A percentile compares a stretch with the other conserved stretches of the same genome.
Evolutionary conservation across 1,140 invertebrate species (phyloP).

Genomic region (Limonius californicus): DNA sequence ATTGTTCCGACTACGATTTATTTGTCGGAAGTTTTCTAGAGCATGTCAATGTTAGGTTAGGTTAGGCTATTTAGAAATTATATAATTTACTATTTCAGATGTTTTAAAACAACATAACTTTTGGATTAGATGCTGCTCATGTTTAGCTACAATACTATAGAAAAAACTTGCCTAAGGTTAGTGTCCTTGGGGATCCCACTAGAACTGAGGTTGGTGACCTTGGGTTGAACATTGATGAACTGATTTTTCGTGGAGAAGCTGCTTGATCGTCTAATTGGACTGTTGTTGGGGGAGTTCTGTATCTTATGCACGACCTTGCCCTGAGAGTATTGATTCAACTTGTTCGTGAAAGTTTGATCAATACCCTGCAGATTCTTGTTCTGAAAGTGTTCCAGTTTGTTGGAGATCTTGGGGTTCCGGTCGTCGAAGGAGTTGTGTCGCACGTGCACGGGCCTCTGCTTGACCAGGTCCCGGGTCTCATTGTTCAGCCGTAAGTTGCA

Average conservation of each 20-base stretch:
- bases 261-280: slow-evolving; percentile 43
- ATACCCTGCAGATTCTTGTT: slow-evolving; percentile 44
- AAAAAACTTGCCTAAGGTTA: slow-evolving; percentile 27
- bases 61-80: too few relatives aligned
- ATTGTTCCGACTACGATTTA: too few relatives aligned
- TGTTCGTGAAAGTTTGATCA: slow-evolving; percentile 45
- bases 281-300: slow-evolving; percentile 46
- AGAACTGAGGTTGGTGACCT: slow-evolving; percentile 36
- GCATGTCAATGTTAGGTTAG: too few relatives aligned
- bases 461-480: slow-evolving; percentile 41
- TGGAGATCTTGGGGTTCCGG: slow-evolving; percentile 41
- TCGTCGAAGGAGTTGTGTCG: slow-evolving; percentile 54
- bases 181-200: slow-evolving; percentile 26
- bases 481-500: slow-evolving; percentile 41
- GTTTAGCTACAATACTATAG: too few relatives aligned
- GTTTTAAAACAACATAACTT: too few relatives aligned
- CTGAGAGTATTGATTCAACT: slow-evolving; percentile 43
- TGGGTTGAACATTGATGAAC: slow-evolving; percentile 28
- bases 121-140: too few relatives aligned
- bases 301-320: slow-evolving; percentile 42
- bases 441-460: slow-evolving; percentile 43
- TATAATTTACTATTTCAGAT: too few relatives aligned
- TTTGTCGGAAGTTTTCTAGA: too few relatives aligned
- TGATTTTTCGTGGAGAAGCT: slow-evolving; percentile 45
- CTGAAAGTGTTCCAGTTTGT: slow-evolving; percentile 47